phyloP scores from a whole-genome alignment of 2,113 vertebrate genomes.

The Tyrannus savana region DNA sequence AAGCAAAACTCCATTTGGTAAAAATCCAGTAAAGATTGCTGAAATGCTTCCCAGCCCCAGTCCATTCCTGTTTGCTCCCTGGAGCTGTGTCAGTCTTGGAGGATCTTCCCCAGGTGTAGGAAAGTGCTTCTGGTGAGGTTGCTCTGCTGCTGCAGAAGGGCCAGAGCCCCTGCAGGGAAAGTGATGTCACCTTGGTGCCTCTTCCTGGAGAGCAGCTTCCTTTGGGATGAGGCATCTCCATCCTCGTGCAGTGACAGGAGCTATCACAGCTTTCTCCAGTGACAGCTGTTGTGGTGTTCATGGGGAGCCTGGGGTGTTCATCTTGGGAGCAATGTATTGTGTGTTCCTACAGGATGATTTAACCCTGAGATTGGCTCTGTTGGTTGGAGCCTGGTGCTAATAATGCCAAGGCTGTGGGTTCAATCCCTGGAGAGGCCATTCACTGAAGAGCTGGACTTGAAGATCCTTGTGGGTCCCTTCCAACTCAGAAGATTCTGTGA shows the following conservation, averaged over 20 bases:
- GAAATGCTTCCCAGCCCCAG: not conserved
- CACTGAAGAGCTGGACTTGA: not conserved
- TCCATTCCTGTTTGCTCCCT: not conserved
- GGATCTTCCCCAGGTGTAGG: not conserved
- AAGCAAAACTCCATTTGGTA: not conserved
- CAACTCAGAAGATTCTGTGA: not conserved
- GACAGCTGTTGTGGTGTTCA: not conserved
- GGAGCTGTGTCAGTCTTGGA: accelerated
- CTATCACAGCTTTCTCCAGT: not conserved
- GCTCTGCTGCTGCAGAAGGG: not conserved
- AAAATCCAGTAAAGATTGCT: not conserved
- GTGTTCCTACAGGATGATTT: not conserved
- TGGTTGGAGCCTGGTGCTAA: not conserved
- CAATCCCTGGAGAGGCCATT: not conserved
- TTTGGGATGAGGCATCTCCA: not conserved
- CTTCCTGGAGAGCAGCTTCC: not conserved
- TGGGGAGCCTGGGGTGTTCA: not conserved
- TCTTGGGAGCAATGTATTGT: accelerated
- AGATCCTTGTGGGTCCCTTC: not conserved
- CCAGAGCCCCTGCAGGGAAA: not conserved
- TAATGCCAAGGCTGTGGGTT: not conserved
- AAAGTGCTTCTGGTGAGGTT: not conserved
- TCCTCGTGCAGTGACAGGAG: not conserved
- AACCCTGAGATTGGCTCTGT: not conserved
- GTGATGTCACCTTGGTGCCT: not conserved